Evolutionary conservation across 2,888 invertebrate species (phyloP).

Genomic region (Mesorhabditis sp.): DNA sequence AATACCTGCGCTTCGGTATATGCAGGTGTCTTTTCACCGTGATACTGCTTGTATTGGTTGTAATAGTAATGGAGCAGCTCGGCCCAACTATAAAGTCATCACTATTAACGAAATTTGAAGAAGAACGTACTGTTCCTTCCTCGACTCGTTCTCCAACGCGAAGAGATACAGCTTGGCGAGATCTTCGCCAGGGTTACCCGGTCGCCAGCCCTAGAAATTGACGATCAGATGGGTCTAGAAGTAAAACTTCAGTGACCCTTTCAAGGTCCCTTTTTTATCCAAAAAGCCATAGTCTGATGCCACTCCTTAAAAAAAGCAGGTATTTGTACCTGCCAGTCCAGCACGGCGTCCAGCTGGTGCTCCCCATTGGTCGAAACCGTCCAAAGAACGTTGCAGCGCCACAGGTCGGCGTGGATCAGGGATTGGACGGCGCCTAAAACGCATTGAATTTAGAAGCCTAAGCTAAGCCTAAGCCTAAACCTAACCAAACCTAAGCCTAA

Average conservation of each 20-base stretch:
- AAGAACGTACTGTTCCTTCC: too few species aligned
- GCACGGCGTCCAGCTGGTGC: background rate
- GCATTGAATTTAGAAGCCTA: too few species aligned
- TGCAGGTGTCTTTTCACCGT: background rate
- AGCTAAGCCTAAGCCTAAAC: too few species aligned
- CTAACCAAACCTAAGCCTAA: too few species aligned
- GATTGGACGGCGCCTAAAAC: too few species aligned
- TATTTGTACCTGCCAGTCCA: constrained; percentile 1
- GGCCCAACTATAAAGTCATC: background rate
- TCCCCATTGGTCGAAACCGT: background rate
- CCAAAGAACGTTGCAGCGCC: background rate
- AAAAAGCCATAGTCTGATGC: too few species aligned
- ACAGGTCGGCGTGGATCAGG: background rate
- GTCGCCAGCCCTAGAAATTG: background rate
- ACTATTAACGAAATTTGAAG: background rate
- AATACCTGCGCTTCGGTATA: background rate
- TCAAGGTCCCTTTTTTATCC: too few species aligned
- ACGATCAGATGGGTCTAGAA: too few species aligned
- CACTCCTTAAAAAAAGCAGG: background rate
- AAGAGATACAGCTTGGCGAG: background rate
- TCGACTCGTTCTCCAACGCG: background rate
- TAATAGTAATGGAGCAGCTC: background rate
- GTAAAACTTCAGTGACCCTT: too few species aligned
- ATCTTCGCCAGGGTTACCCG: constrained; percentile 5
- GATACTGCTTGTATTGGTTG: background rate